Evolutionary conservation across 1,140 invertebrate species (phyloP).

Genomic region (Ostrea denselamellosa): DNA sequence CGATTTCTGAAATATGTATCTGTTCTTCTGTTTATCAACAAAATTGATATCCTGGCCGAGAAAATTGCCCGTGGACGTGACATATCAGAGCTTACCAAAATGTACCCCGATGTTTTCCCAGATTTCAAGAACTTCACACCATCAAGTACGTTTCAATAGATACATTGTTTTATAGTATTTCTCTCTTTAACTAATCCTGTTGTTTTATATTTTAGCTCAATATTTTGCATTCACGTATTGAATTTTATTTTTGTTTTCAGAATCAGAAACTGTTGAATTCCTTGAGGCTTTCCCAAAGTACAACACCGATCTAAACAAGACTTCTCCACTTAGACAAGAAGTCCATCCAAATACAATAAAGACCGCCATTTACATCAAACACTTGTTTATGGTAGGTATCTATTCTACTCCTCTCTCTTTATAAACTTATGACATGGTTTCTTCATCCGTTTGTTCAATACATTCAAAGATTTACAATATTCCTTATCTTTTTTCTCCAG

Average conservation of each 20-base stretch:
- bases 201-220: background rate
- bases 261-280: slow-evolving; percentile 67
- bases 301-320: slow-evolving; percentile 59
- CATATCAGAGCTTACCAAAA: slow-evolving; percentile 62
- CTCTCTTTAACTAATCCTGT: background rate
- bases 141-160: slow-evolving; percentile 61
- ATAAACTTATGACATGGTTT: background rate
- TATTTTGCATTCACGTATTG: background rate
- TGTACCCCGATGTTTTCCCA: slow-evolving; percentile 66
- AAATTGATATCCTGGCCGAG: slow-evolving; percentile 87
- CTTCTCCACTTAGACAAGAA: slow-evolving; percentile 6
- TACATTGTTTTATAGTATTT: too few relatives aligned
- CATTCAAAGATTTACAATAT: background rate
- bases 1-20: slow-evolving; percentile 87
- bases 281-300: slow-evolving; percentile 56
- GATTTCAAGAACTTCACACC: slow-evolving; percentile 66
- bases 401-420: background rate
- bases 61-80: slow-evolving; percentile 84
- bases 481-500: slow-evolving; percentile 60
- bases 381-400: slow-evolving; percentile 71
- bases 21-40: slow-evolving; percentile 90
- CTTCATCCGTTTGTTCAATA: background rate
- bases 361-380: slow-evolving; percentile 74
- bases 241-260: slow-evolving; percentile 48
- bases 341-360: slow-evolving; percentile 71